Evolutionary conservation across 92 coral and sea anemone species (phyloP), one percentile per base, ranked within the genome.

Genomic region (Virgularia gustaviana): DNA sequence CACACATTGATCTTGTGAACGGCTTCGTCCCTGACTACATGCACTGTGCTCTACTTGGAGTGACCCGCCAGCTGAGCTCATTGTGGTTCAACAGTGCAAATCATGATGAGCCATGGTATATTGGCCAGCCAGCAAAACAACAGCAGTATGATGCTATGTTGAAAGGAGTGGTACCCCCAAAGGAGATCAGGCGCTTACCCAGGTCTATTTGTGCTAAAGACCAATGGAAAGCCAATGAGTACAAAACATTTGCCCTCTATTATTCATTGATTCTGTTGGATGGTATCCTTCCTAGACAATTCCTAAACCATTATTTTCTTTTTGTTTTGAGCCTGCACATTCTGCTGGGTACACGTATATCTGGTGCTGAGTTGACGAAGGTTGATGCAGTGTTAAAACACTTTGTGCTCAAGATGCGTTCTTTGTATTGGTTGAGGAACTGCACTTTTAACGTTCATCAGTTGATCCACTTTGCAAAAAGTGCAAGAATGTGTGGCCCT

Each of bases 201-300:
- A 16, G 71, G 29, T 63, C 71, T 9, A 63, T 63, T 18, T 9
- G 52, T 9, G 18, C 49, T 9, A 49, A 51, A 29, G 71, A 63
- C 23, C 71, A 63, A 20, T 63, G 71, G 71, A 63, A 63, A 35
- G 71, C 52, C 9, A 63, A 63, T 63, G 71, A 63, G 23, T 63
- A 31, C 36, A 41, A 31, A n/a, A 31, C 44, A 18, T 63, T 31
- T 36, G 22, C 36, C 15, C 55, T 47, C 15, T 47, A 47, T 47
- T 47, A 47, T 47, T 19, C 55, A 15, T 47, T 47, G 22, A 47
- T 47, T 47, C 4, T 47, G 22, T 15, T 47, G 22, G 55, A 47
- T 47, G 55, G 55, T 47, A 15, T 47, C 15, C 55, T 47, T 19
- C 55, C 55, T 25, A 47, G 55, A 25, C 20, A 47, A 47, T 47